Conservation (phyloP, 2,797 vertebrate genomes). For the Sebastes taczanowskii region DNA sequence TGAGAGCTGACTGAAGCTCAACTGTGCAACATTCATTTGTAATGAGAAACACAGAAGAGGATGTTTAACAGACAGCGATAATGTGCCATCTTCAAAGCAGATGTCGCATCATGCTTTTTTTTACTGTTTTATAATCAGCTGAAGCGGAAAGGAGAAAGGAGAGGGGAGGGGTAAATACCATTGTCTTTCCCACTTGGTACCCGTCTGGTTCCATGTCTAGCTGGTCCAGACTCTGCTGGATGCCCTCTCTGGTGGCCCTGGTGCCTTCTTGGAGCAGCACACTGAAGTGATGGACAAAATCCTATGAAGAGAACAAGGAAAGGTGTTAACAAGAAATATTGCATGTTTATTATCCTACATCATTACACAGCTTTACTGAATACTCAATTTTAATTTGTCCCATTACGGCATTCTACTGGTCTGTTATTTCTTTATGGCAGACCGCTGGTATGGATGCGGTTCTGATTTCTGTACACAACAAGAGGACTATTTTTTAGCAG, state of each 20-base stretch:
- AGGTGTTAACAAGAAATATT: neutral
- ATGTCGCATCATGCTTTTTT: neutral
- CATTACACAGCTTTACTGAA: neutral
- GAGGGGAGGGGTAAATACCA: slow-evolving; percentile 81
- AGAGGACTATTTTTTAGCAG: no score
- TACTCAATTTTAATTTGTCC: no score
- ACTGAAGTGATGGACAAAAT: slow-evolving; percentile 93
- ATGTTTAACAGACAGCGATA: neutral
- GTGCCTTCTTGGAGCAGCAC: slow-evolving; percentile 89
- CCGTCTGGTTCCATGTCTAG: slow-evolving; percentile 85
- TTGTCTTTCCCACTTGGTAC: slow-evolving; percentile 96
- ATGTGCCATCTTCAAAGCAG: neutral
- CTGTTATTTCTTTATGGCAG: no score
- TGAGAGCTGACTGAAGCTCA: neutral
- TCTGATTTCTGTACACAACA: no score
- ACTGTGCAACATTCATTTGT: neutral
- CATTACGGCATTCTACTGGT: no score
- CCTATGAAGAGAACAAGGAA: slow-evolving; percentile 75
- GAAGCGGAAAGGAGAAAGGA: neutral
- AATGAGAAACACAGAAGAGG: neutral
- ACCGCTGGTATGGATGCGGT: no score
- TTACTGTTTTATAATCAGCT: neutral
- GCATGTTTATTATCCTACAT: neutral
- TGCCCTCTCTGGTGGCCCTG: slow-evolving; percentile 84
- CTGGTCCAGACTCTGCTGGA: slow-evolving; percentile 88